These are phyloP conservation scores for Microctenopoma steveboyesi DNA, from an alignment of 2,797 vertebrate species.

Conservation along the genomic window DNA sequence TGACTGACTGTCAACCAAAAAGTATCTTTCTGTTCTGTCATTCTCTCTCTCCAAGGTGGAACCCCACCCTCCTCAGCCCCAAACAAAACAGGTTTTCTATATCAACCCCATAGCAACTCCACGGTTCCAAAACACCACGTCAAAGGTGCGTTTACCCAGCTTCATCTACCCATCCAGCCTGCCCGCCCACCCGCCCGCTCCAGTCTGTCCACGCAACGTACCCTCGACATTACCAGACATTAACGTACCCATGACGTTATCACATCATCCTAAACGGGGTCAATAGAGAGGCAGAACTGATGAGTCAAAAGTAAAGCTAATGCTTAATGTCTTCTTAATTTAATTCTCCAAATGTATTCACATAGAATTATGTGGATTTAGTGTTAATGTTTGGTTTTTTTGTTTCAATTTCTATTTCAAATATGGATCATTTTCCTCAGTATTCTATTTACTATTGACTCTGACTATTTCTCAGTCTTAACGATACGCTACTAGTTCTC, in stretches of 20 bases:
- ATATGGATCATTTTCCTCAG: constrained; percentile 33
- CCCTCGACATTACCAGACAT: constrained; percentile 73
- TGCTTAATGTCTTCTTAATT: constrained; percentile 30
- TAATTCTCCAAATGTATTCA: constrained; percentile 29
- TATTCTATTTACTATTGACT: constrained; percentile 78
- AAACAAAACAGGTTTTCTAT: constrained; percentile 91
- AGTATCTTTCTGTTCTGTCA: constrained; percentile 81
- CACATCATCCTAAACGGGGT: constrained; percentile 67
- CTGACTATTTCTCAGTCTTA: constrained; percentile 67
- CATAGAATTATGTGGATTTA: constrained; percentile 28
- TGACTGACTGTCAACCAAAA: constrained; percentile 77
- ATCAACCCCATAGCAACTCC: constrained; percentile 89
- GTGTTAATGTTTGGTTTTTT: constrained; percentile 22
- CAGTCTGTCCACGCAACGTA: constrained; percentile 73
- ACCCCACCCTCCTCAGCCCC: constrained; percentile 87
- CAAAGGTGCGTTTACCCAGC: constrained; percentile 85
- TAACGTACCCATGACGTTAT: constrained; percentile 68
- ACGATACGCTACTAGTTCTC: constrained; percentile 64
- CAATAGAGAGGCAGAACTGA: constrained; percentile 63
- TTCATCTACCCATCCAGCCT: constrained; percentile 81
- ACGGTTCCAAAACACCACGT: constrained; percentile 87
- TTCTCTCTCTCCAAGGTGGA: constrained; percentile 87
- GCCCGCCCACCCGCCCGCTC: constrained; percentile 71
- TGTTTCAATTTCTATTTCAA: constrained; percentile 32
- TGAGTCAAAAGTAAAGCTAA: constrained; percentile 79